Conservation (phyloP, 2,113 vertebrate genomes). For the Brachypteracias leptosomus region DNA sequence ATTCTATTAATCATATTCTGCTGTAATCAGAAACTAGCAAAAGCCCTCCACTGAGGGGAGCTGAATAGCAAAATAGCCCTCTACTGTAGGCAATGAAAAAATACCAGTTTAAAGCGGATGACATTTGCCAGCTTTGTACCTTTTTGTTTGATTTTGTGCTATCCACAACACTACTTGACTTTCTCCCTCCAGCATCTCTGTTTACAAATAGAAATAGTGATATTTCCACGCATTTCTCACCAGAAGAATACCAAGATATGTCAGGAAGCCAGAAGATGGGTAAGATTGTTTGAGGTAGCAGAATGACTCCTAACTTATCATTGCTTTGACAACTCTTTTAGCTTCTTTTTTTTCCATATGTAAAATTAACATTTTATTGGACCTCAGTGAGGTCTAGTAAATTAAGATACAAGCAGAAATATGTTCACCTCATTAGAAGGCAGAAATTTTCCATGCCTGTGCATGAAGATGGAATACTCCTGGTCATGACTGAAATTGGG, state of each 20-base stretch:
- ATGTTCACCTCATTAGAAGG: neutral
- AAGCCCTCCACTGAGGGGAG: neutral
- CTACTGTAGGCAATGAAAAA: neutral
- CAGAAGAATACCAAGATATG: neutral
- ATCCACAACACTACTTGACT: neutral
- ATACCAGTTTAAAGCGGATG: neutral
- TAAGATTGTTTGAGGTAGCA: neutral
- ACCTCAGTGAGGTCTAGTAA: neutral
- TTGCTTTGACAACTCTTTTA: neutral
- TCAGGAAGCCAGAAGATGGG: neutral
- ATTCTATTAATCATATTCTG: neutral
- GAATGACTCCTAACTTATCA: neutral
- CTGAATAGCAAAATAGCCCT: neutral
- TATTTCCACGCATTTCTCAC: neutral
- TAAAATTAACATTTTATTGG: neutral
- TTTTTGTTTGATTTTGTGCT: neutral
- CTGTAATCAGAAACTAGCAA: neutral
- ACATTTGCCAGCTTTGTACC: neutral
- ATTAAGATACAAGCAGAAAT: neutral
- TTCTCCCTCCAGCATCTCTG: neutral
- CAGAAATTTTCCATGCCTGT: neutral
- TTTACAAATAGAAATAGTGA: neutral
- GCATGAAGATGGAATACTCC: neutral
- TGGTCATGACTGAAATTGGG: rapidly evolving
- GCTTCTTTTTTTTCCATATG: neutral